These are phyloP conservation scores for Eilema caniola DNA, from an alignment of 2,888 invertebrate species.

Conservation along the genomic window DNA sequence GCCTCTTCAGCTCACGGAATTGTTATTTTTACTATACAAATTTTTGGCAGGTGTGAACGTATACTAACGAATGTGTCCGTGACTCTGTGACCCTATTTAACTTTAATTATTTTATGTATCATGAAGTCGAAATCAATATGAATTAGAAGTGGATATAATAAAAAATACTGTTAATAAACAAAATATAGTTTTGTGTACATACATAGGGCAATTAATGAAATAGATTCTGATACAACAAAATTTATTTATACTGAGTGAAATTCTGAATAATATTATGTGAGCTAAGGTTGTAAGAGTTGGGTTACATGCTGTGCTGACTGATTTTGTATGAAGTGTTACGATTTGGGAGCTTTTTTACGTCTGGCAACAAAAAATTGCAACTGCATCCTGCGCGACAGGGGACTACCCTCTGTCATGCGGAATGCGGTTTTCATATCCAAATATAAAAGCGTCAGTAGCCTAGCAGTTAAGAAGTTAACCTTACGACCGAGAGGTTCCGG, in stretches of 20 bases:
- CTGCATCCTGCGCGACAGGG: neutral
- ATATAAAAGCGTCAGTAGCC: no score
- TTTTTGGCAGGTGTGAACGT: neutral
- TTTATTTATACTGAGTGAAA: neutral
- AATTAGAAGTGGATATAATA: neutral
- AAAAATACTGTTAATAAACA: neutral
- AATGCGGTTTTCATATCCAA: no score
- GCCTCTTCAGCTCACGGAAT: no score
- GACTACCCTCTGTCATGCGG: neutral
- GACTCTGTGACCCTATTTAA: neutral
- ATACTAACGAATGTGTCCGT: neutral
- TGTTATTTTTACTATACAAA: neutral
- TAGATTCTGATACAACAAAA: neutral
- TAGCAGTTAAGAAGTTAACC: no score
- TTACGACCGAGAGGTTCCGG: no score
- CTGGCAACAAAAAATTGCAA: neutral
- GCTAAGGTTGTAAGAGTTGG: conserved; percentile 27
- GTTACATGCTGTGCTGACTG: conserved; percentile 56
- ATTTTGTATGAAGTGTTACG: conserved; percentile 63
- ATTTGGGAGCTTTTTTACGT: conserved; percentile 19
- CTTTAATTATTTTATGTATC: neutral
- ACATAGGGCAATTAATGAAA: neutral
- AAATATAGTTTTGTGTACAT: neutral
- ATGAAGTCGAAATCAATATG: conserved; percentile 1
- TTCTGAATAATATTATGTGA: neutral